These are phyloP conservation scores for Rhea pennata DNA, from an alignment of 2,113 vertebrate genomes.

Conservation along the genomic window DNA sequence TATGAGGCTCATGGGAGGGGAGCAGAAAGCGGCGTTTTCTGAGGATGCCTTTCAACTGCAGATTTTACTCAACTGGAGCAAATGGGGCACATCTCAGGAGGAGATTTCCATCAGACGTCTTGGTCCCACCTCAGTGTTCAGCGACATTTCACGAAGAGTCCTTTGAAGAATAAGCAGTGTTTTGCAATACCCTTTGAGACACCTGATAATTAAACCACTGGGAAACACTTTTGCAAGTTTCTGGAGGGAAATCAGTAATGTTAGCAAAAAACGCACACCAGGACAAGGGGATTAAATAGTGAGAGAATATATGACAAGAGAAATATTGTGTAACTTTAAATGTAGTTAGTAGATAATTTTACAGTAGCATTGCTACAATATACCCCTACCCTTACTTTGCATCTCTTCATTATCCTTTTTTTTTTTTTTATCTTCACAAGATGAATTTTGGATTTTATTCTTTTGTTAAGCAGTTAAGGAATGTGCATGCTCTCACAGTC, in stretches of 20 bases:
- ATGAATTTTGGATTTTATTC: background rate
- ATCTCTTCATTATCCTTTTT: background rate
- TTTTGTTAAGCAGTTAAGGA: too few species aligned
- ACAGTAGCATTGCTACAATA: background rate
- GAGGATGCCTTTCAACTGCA: background rate
- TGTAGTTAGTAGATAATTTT: background rate
- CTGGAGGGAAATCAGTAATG: background rate
- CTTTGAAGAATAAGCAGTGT: background rate
- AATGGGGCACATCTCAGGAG: accelerated
- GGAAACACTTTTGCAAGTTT: background rate
- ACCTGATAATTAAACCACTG: background rate
- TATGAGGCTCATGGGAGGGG: background rate
- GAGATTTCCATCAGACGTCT: background rate
- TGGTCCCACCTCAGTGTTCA: background rate
- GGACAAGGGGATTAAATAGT: background rate
- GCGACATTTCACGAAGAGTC: background rate
- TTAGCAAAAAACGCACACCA: background rate
- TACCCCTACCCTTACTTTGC: background rate
- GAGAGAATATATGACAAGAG: background rate
- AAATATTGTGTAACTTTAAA: background rate
- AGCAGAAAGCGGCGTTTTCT: background rate
- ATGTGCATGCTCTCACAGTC: background rate
- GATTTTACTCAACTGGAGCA: background rate
- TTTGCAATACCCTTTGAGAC: background rate
- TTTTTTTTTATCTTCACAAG: background rate